A percentile compares a stretch with the other conserved stretches of the same genome.
Conservation (phyloP, 2,888 invertebrate genomes). For the Euplexia lucipara region DNA sequence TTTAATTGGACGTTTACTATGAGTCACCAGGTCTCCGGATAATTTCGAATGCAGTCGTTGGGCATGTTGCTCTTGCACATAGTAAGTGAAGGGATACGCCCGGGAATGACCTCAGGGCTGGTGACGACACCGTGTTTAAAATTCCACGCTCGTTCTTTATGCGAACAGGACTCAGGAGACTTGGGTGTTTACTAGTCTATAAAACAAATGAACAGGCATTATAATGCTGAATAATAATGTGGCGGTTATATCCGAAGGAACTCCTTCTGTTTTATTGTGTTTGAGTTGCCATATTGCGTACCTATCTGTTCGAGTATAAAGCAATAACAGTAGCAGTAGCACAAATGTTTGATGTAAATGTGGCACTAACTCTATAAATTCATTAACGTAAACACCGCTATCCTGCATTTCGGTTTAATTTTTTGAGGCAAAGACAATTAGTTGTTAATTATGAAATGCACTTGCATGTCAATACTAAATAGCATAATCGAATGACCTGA, state of each 20-base stretch:
- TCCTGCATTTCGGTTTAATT: too few relatives aligned
- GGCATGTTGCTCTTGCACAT: slow-evolving; percentile 64
- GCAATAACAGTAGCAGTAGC: too few relatives aligned
- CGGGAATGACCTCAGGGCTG: slow-evolving; percentile 72
- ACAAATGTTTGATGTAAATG: too few relatives aligned
- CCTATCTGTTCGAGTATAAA: background rate
- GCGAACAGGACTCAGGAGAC: slow-evolving; percentile 60
- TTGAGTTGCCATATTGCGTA: background rate
- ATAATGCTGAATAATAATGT: slow-evolving; percentile 45
- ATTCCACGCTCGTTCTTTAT: slow-evolving; percentile 69
- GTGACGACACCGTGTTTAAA: slow-evolving; percentile 72
- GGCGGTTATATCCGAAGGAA: slow-evolving; percentile 1
- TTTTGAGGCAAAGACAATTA: too few relatives aligned
- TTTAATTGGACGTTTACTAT: slow-evolving; percentile 59
- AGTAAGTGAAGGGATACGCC: slow-evolving; percentile 72
- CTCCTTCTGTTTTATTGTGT: slow-evolving; percentile 2
- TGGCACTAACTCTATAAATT: too few relatives aligned
- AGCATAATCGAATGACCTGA: background rate
- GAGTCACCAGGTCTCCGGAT: slow-evolving; percentile 58
- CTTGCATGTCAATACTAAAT: slow-evolving; percentile 12
- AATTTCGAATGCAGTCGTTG: slow-evolving; percentile 68
- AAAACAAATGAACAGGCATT: slow-evolving; percentile 45
- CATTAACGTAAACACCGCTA: too few relatives aligned
- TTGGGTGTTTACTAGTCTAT: slow-evolving; percentile 55
- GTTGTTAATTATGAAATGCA: background rate